Percentiles rank a stretch among this genome's conserved stretches.
These are phyloP conservation scores for Anthopleura sola DNA, from an alignment of 64 coral and sea anemone species.

Conservation along the genomic window DNA sequence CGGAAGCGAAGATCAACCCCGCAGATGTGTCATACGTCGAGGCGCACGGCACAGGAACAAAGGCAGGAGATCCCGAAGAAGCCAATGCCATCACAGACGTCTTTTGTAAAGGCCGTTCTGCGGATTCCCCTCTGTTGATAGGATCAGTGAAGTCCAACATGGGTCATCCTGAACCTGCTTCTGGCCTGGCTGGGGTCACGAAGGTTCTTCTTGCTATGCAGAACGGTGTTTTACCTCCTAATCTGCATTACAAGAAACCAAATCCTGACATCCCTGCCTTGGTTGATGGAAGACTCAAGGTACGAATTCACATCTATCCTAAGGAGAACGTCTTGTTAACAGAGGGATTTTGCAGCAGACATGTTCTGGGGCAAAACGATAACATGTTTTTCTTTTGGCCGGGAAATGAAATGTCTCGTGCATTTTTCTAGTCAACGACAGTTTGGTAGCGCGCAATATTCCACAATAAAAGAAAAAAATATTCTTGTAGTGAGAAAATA, in stretches of 20 bases:
- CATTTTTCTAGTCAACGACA: too few species aligned
- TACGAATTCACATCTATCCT: neutral
- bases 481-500: too few species aligned
- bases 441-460: too few species aligned
- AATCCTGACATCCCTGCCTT: constrained; percentile 70
- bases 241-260: constrained; percentile 66
- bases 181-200: constrained; percentile 65
- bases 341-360: too few species aligned
- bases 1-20: constrained; percentile 73
- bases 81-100: constrained; percentile 65
- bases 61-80: constrained; percentile 81
- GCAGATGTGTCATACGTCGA: constrained; percentile 68
- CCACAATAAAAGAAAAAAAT: too few species aligned
- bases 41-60: constrained; percentile 82
- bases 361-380: too few species aligned
- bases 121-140: constrained; percentile 44
- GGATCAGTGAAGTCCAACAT: constrained; percentile 89
- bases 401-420: too few species aligned
- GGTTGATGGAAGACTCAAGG: constrained; percentile 84
- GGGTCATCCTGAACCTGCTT: constrained; percentile 78
- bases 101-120: constrained; percentile 46
- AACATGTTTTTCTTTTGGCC: too few species aligned
- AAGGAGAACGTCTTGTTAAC: too few species aligned
- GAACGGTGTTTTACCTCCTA: constrained; percentile 60
- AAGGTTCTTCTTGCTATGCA: constrained; percentile 87